Evolutionary conservation across 2,797 vertebrate genomes (phyloP).

Genomic region (Cossypha heuglini): DNA sequence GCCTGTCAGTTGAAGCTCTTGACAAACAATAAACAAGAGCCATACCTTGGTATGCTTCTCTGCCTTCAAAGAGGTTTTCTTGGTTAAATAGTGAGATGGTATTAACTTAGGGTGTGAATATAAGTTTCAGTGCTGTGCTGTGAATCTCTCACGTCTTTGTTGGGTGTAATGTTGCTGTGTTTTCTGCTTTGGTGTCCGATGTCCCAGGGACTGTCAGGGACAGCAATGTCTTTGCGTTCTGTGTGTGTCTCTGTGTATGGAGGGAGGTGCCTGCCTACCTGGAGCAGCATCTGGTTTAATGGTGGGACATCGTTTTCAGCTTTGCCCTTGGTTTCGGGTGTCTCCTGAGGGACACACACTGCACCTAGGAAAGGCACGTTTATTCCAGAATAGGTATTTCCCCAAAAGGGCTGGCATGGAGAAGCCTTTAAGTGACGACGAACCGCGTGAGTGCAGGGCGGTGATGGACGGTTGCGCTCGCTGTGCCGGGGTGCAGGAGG

Average conservation of each 20-base stretch:
- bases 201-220: background rate
- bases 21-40: background rate
- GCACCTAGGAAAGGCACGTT: background rate
- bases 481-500: background rate
- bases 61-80: background rate
- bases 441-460: background rate
- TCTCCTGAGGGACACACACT: background rate
- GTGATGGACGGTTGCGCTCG: background rate
- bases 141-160: background rate
- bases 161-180: background rate
- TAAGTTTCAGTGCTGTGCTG: background rate
- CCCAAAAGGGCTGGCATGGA: background rate
- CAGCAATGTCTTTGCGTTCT: background rate
- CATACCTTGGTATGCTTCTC: background rate
- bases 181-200: background rate
- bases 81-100: background rate
- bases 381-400: background rate
- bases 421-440: background rate
- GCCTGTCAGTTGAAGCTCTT: background rate
- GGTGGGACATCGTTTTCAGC: background rate
- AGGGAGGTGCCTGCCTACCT: background rate
- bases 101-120: background rate
- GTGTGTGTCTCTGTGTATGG: fast-evolving
- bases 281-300: background rate
- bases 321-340: background rate